A percentile compares a stretch with the other conserved stretches of the same genome.
These are phyloP conservation scores for Metallyticus violacea DNA, from an alignment of 2,888 invertebrate genomes.

Conservation along the genomic window DNA sequence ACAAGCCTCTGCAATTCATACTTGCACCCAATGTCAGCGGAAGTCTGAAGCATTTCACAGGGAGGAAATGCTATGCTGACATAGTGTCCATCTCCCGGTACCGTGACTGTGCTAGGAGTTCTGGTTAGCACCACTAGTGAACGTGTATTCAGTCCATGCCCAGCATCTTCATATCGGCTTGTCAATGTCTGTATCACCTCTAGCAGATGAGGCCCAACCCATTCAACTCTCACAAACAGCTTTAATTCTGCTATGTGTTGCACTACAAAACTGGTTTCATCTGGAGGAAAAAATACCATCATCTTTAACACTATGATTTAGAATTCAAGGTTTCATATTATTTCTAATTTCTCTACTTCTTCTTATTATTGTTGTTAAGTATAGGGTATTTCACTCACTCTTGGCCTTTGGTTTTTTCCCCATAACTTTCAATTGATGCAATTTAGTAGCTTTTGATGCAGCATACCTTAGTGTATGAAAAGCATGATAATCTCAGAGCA, in stretches of 20 bases:
- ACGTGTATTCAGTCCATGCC: slow-evolving; percentile 36
- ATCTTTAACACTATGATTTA: no score
- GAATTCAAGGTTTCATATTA: no score
- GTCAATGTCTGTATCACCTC: slow-evolving; percentile 41
- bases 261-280: slow-evolving; percentile 55
- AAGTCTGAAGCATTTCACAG: slow-evolving; percentile 65
- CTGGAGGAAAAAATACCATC: slow-evolving; percentile 30
- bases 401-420: no score
- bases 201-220: slow-evolving; percentile 62
- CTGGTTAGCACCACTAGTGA: slow-evolving; percentile 63
- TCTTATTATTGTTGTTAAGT: no score
- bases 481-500: no score
- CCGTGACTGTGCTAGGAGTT: slow-evolving; percentile 60
- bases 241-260: slow-evolving; percentile 59
- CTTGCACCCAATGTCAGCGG: slow-evolving; percentile 57
- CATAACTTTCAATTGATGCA: no score
- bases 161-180: neutral
- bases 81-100: slow-evolving; percentile 41
- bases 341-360: no score
- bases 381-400: no score
- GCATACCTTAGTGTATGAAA: no score
- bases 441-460: no score
- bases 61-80: slow-evolving; percentile 60
- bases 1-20: slow-evolving; percentile 67
- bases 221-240: slow-evolving; percentile 63